Base-by-base conservation (phyloP, 2,797 vertebrate genomes). In the Catharus ustulatus region DNA sequence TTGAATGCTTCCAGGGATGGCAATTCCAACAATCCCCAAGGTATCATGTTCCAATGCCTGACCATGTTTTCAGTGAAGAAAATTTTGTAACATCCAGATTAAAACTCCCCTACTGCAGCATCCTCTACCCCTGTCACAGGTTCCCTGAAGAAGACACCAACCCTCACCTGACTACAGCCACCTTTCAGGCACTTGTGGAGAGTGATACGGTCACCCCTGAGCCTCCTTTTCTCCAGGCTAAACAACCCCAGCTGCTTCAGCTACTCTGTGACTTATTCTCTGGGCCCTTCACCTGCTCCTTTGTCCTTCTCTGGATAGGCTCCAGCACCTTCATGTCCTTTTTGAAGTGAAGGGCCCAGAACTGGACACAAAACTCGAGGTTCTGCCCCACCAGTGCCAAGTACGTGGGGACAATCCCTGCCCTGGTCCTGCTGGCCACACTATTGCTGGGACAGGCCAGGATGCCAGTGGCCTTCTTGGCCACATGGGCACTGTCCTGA, bases 331-430 rank as follows among this genome's bases (percentile, higher is more conserved):
- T 3, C 34, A 16, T 11, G 3, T 36, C 6, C 24, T 81, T 74
- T 17, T 5, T 54, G 10, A 32, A 8, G 2, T 34, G 21, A 22
- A 8, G 2, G 14, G 10, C 18, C 13, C 34, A 74, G 42, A 68
- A 59, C 29, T 54, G 30, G 17, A 34, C 21, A 34, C 11, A 45
- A 6, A 26, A 11, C 17, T 52, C 0, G 0, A 59, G 15, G 11
- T 19, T 24, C 4, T 14, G 2, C 16, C 40, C 54, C 46, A 61
- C 5, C 34, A 48, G 10, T 23, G 26, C 30, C 1, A 4, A 22
- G 4, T 13, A 23, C 1, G 16, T 15, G 5, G 30, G 5, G 3
- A 27, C 6, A 16, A 32, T 20, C 46, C 1, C 6, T 74, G 14
- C 7, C 5, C 21, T 61, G 10, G 4, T 59, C n/a, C 54, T 2